Conservation (phyloP, 2,888 invertebrate species). For the Cephus spinipes region DNA sequence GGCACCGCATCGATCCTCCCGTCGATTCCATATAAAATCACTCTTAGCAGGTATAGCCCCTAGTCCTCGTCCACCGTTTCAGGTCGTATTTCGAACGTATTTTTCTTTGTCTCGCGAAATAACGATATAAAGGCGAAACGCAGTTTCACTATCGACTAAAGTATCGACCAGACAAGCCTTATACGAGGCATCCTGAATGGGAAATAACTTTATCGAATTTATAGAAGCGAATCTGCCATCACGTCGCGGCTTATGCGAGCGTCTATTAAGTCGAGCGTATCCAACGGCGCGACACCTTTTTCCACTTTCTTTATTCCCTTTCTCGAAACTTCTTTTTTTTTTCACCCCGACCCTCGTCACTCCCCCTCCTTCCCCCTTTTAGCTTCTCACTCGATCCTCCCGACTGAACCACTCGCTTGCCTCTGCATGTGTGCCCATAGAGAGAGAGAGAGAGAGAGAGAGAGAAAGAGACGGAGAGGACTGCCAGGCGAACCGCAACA, state of each 20-base stretch:
- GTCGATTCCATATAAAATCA: background rate
- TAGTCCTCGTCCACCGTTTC: background rate
- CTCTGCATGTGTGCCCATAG: background rate
- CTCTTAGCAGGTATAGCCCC: background rate
- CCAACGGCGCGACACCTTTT: background rate
- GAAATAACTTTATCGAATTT: background rate
- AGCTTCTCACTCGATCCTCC: background rate
- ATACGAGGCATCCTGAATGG: background rate
- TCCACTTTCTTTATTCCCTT: background rate
- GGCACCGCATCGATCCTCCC: background rate
- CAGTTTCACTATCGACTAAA: background rate
- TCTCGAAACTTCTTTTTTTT: background rate
- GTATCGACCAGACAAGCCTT: background rate
- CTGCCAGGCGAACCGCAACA: conserved; percentile 20
- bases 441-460: background rate
- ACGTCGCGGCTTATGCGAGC: background rate
- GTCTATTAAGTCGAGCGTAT: background rate
- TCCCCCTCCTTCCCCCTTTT: background rate
- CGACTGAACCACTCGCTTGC: background rate
- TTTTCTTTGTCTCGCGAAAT: background rate
- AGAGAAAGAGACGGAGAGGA: background rate
- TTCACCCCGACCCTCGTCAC: background rate
- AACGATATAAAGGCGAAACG: background rate
- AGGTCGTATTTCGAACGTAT: background rate
- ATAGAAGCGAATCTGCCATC: background rate